Percentiles rank a stretch among this genome's conserved stretches.
These are phyloP conservation scores for Chroicocephalus ridibundus DNA, from an alignment of 2,113 vertebrate genomes.

Conservation along the genomic window DNA sequence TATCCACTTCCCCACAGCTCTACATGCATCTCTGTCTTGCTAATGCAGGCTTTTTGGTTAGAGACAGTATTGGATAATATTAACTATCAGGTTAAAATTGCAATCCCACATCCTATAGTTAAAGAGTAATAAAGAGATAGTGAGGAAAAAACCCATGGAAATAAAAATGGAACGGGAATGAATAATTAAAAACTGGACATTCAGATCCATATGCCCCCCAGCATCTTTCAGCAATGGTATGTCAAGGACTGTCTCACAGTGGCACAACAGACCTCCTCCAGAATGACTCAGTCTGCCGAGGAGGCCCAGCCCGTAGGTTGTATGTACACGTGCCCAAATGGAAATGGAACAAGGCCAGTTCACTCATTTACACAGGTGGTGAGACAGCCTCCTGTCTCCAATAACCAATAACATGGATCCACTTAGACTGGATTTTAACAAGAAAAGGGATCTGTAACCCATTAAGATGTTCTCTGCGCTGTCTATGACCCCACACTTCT, in stretches of 20 bases:
- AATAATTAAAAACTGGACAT: neutral
- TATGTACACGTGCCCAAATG: rapidly evolving
- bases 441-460: neutral
- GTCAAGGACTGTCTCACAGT: neutral
- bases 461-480: neutral
- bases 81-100: neutral
- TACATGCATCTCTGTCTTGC: neutral
- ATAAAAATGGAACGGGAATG: neutral
- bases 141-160: neutral
- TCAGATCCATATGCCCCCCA: no score
- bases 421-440: neutral
- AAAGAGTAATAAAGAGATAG: neutral
- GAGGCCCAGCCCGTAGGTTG: neutral
- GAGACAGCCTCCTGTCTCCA: neutral
- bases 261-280: neutral
- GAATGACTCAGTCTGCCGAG: neutral
- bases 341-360: neutral
- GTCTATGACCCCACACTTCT: neutral
- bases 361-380: neutral
- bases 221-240: rapidly evolving
- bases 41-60: neutral
- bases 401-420: neutral
- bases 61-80: neutral
- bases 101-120: neutral
- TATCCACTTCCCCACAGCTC: neutral